These are phyloP conservation scores for Cynoglossus semilaevis DNA, from an alignment of 2,113 vertebrate genomes.

Conservation along the genomic window DNA sequence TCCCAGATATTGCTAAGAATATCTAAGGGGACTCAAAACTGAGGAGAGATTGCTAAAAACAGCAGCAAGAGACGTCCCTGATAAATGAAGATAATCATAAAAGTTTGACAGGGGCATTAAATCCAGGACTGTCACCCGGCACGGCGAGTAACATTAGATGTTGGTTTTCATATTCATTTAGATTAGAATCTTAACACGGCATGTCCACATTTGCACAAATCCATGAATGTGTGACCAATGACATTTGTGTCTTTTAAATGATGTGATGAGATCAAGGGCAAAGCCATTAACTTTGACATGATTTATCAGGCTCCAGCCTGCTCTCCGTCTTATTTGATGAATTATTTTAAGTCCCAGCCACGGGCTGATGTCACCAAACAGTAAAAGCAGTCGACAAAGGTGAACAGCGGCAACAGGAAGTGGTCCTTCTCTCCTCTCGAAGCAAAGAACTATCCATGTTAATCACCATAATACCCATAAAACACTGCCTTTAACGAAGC, in stretches of 20 bases:
- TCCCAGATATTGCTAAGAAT: too few relatives aligned
- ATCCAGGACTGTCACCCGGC: too few relatives aligned
- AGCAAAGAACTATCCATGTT: not conserved
- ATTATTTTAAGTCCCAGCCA: not conserved
- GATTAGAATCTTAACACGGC: not conserved
- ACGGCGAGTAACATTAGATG: too few relatives aligned
- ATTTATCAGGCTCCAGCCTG: not conserved
- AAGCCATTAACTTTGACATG: not conserved
- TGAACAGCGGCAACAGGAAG: not conserved
- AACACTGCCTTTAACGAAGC: not conserved
- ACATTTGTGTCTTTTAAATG: not conserved
- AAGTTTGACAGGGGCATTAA: too few relatives aligned
- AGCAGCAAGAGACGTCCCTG: too few relatives aligned
- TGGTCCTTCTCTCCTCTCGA: too few relatives aligned
- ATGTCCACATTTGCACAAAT: not conserved
- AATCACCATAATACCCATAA: not conserved
- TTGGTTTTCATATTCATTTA: not conserved
- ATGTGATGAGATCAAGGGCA: not conserved
- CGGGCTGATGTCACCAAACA: not conserved
- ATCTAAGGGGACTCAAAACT: too few relatives aligned
- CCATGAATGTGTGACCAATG: not conserved
- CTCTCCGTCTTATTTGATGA: not conserved
- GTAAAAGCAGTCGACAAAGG: not conserved
- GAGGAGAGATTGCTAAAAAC: too few relatives aligned
- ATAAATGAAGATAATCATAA: too few relatives aligned